phyloP scores from a whole-genome alignment of 2,888 invertebrate genomes.

The Cephalotes varians region DNA sequence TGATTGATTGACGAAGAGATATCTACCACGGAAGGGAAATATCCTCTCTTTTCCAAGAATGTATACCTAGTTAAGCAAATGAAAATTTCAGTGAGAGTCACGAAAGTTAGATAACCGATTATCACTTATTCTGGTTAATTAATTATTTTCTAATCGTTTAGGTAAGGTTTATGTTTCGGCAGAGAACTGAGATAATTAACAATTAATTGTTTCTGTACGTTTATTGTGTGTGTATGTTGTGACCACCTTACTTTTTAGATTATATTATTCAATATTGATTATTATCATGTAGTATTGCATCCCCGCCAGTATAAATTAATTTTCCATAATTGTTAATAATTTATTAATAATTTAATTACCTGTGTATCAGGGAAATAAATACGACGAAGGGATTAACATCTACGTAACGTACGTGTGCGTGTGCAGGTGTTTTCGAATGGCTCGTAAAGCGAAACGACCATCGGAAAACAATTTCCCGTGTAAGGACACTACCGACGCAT shows the following conservation, averaged over 20 bases:
- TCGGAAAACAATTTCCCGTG: conserved; percentile 41
- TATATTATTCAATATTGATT: conserved; percentile 18
- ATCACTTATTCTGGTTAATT: background rate
- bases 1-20: conserved; percentile 76
- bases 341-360: conserved; percentile 22
- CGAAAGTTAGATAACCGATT: background rate
- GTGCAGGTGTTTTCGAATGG: conserved; percentile 42
- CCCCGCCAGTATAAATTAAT: background rate
- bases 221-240: background rate
- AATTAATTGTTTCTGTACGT: no score
- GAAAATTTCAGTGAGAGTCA: background rate
- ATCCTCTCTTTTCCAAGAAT: conserved; percentile 59
- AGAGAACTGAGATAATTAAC: background rate
- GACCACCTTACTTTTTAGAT: background rate
- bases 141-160: background rate
- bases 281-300: conserved; percentile 7
- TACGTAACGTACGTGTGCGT: background rate
- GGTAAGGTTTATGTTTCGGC: background rate
- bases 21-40: conserved; percentile 79
- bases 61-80: conserved; percentile 61
- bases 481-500: conserved; percentile 16
- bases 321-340: conserved; percentile 15
- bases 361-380: conserved; percentile 13
- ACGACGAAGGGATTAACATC: conserved; percentile 22
- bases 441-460: conserved; percentile 43